phyloP scores from a whole-genome alignment of 2,113 vertebrate genomes.

The Mobula birostris region DNA sequence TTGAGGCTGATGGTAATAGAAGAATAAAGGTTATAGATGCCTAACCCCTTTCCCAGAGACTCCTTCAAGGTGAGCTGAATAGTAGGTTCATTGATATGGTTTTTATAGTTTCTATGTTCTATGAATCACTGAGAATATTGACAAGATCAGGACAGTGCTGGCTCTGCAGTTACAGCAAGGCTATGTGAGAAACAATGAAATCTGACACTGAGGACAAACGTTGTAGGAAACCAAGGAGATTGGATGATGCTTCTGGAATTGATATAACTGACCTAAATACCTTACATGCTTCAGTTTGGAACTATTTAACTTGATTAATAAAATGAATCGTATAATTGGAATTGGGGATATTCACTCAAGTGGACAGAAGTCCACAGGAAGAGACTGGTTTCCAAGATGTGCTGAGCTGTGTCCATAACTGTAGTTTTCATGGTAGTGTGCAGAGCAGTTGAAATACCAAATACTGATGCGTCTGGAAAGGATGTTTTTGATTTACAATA shows the following conservation, averaged over 20 bases:
- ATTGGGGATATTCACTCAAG: not conserved
- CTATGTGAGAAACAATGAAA: not conserved
- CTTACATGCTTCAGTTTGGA: not conserved
- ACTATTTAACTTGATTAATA: too few species aligned
- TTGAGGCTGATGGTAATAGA: not conserved
- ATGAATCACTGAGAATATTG: not conserved
- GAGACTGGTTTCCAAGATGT: too few species aligned
- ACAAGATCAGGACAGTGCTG: not conserved
- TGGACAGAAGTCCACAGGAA: not conserved
- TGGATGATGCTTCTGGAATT: not conserved
- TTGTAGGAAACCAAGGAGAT: not conserved
- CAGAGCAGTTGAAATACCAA: too few species aligned
- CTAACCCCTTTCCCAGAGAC: not conserved
- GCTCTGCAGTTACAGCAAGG: not conserved
- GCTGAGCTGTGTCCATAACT: too few species aligned
- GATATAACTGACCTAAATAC: not conserved
- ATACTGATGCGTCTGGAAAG: too few species aligned
- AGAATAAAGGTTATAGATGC: not conserved
- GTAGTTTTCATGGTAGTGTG: too few species aligned
- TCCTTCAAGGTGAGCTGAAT: not conserved
- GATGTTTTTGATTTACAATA: too few species aligned
- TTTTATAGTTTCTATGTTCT: not conserved
- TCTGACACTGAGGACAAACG: not conserved
- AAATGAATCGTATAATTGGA: conserved; percentile 5
- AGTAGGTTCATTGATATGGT: not conserved